Evolutionary conservation across 1,140 invertebrate genomes (phyloP), one percentile per base, ranked within the genome.

Genomic region (Aphelinus atriplicis): DNA sequence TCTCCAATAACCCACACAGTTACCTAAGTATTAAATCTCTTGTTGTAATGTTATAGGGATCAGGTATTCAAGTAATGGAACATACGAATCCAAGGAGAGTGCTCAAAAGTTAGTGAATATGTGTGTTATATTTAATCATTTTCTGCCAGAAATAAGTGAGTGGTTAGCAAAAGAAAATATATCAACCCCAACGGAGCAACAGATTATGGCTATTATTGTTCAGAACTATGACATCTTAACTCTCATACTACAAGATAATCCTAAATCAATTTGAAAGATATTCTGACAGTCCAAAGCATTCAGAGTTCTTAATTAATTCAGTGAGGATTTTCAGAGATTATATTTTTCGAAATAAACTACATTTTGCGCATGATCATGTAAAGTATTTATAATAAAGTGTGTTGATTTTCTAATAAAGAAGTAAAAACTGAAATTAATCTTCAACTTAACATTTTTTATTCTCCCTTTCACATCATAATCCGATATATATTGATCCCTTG

Each of bases 221-320:
- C 94, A 94, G 81, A 98, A 98, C 89, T 99, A 99, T 83, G 97
- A 98, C 83, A 96, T 94, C 76, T 88, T 99, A 46, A 98, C 97
- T 10, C 88, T 99, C 10, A 99, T 98, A 86, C 89, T 99, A 56
- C 96, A 98, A 84, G 97, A 99, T 81, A 96, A 95, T 73, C 72
- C 88, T 99, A 71, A 97, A 99, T 89, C 94, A 96, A 79, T 98
- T 95, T 88, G 96, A 98, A 84, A 91, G 95, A 74, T 98, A 97
- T 84, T 90, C 93, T 1, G 96, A 97, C 82, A 93, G 94, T 81
- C 91, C 92, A 46, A 89, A 90, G 77, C 92, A 94, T 83, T 89
- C 90, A 26, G 88, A 89, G 61, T 94, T 95, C 80, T 94, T 94
- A 79, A 91, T 91, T 63, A 88, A 90, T 77, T 91, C 93, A 89